Conservation (phyloP, 2,888 invertebrate genomes). For the Lasioglossum lativentre region DNA sequence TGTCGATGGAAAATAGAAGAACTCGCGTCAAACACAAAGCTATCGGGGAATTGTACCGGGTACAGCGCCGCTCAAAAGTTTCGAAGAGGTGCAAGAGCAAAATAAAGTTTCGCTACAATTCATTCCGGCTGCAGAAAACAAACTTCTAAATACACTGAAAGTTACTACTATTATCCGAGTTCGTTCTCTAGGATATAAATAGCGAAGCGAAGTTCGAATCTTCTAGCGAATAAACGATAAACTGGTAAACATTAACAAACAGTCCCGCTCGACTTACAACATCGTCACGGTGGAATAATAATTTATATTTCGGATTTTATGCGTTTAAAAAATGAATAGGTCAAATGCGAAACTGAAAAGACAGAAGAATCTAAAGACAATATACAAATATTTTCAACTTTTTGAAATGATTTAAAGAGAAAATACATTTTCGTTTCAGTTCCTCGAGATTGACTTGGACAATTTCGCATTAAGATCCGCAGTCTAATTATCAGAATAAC, state of each 20-base stretch:
- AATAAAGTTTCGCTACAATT: too few species aligned
- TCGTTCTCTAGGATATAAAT: not conserved
- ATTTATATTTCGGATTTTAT: too few species aligned
- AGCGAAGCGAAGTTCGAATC: not conserved
- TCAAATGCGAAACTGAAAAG: too few species aligned
- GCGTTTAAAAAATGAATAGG: too few species aligned
- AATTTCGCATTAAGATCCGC: not conserved
- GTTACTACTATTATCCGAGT: not conserved
- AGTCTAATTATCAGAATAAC: not conserved
- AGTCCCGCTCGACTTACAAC: too few species aligned
- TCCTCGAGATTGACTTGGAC: not conserved
- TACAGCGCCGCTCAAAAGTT: not conserved
- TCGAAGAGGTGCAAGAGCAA: not conserved
- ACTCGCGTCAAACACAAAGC: slow-evolving; percentile 6
- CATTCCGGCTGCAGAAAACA: not conserved
- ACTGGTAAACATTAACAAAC: too few species aligned
- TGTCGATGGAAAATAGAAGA: slow-evolving; percentile 11
- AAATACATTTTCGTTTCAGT: not conserved
- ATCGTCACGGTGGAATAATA: too few species aligned
- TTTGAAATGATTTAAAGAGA: not conserved
- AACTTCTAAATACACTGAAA: not conserved
- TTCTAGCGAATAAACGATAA: too few species aligned
- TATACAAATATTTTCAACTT: not conserved
- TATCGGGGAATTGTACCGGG: slow-evolving; percentile 5
- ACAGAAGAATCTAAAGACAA: not conserved